Base-by-base conservation (phyloP, 2,888 invertebrate genomes). In the Salpingus planirostris region DNA sequence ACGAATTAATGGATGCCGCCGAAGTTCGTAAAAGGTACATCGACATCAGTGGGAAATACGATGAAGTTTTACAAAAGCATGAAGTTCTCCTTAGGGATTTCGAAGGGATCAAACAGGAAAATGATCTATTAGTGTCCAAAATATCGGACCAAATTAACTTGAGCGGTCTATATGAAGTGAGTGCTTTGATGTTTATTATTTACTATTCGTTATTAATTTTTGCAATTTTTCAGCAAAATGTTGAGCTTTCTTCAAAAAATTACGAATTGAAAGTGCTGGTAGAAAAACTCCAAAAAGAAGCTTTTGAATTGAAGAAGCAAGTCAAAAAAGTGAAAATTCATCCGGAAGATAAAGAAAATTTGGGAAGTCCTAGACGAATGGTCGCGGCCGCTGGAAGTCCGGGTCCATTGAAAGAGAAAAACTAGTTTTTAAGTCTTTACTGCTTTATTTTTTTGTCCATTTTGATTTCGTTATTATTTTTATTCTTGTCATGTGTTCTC, bases 271-370 rank as follows among this genome's bases (percentile, higher is more conserved):
- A 52, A 11, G 64, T 61, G 35, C 54, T 43, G 2, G 64, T 66
- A 15, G 70, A 69, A 33, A 69, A 65, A 43, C 44, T 67, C 7
- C 63, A 51, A 34, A 55, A 55, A 23, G 60, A 64, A 41, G 39
- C 56, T 24, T 34, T 47, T n/a, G 43, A 52, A 13, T 14, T 52
- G 15, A 50, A 49, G 14, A 54, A 59, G 47, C 47, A 53, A 10
- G 53, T 62, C 22, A 63, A 59, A 28, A 57, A 56, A 43, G 55
- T 54, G 30, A 59, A 59, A 23, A 36, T 51, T 15, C 44, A 50
- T 22, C 42, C 46, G 18, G 49, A 64, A 31, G 67, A 68, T 31
- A 72, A 72, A 46, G 71, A 71, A 45, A 71, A 71, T 46, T 36
- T 66, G 11, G 50, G 52, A 12, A 63, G 62, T 40, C 62, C 66